A percentile compares a stretch with the other conserved stretches of the same genome.
Conservation (phyloP, 2,888 invertebrate genomes). For the Bibio marci region DNA sequence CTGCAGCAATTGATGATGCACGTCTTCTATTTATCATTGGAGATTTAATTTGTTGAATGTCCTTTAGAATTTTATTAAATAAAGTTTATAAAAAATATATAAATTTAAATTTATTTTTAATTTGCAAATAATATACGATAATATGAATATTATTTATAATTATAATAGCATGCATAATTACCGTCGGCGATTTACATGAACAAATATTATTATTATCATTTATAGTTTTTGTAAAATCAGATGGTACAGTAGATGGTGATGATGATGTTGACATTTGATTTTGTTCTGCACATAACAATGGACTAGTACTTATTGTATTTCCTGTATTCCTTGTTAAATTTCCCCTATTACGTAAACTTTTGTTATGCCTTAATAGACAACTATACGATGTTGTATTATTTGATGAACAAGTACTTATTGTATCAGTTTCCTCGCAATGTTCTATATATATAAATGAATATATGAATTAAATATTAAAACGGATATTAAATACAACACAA, state of each 20-base stretch:
- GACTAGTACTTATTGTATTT: background rate
- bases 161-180: too few relatives aligned
- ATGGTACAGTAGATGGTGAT: conserved; percentile 7
- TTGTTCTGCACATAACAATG: background rate
- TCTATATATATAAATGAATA: conserved; percentile 11
- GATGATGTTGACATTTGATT: conserved; percentile 3
- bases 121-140: too few relatives aligned
- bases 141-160: too few relatives aligned
- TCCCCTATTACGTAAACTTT: background rate
- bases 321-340: background rate
- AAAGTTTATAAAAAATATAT: too few relatives aligned
- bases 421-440: conserved; percentile 24
- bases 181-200: background rate
- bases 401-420: conserved; percentile 18
- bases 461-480: conserved; percentile 7
- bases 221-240: too few relatives aligned
- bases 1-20: conserved; percentile 24
- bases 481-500: background rate
- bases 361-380: conserved; percentile 9
- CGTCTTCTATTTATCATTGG: conserved; percentile 23
- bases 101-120: too few relatives aligned
- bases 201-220: too few relatives aligned
- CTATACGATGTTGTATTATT: conserved; percentile 17
- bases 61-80: too few relatives aligned
- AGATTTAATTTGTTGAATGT: too few relatives aligned